Percentiles rank a stretch among this genome's conserved stretches.
Conservation (phyloP, 1,140 invertebrate genomes). For the Drosophila malerkotliana region DNA sequence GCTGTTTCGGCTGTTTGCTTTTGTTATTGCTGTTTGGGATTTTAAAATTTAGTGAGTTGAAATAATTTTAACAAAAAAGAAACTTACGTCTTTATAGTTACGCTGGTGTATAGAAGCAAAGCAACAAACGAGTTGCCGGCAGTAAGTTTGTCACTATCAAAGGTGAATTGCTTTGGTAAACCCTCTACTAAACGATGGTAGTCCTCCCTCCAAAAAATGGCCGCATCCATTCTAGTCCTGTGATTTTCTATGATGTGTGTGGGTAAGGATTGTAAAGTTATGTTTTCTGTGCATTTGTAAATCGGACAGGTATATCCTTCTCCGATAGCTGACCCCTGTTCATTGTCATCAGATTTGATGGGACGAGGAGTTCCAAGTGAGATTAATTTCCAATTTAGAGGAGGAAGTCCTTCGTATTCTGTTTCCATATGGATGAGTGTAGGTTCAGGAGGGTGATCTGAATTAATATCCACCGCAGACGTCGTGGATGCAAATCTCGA, state of each 20-base stretch:
- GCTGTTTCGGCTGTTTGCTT: no score
- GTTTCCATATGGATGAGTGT: not conserved
- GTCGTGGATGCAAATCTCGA: not conserved
- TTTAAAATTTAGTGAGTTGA: not conserved
- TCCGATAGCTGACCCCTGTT: not conserved
- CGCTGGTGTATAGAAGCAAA: slow-evolving; percentile 5
- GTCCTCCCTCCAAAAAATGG: no score
- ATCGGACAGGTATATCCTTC: not conserved
- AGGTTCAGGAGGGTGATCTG: not conserved
- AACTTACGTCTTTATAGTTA: not conserved
- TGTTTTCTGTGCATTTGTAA: not conserved
- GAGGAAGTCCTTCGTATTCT: not conserved
- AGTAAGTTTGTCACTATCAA: not conserved
- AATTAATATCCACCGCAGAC: not conserved
- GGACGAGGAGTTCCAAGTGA: not conserved
- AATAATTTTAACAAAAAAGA: no score
- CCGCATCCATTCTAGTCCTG: not conserved
- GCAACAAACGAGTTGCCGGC: slow-evolving; percentile 8
- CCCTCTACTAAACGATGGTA: slow-evolving; percentile 7
- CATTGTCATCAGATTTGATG: not conserved
- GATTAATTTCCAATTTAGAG: slow-evolving; percentile 3
- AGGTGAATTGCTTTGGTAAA: slow-evolving; percentile 4
- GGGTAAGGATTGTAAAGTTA: not conserved
- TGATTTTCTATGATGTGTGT: not conserved
- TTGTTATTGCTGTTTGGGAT: not conserved